These are phyloP conservation scores for Lasaia peninsularis DNA, from an alignment of 1,140 invertebrate species.

Conservation along the genomic window DNA sequence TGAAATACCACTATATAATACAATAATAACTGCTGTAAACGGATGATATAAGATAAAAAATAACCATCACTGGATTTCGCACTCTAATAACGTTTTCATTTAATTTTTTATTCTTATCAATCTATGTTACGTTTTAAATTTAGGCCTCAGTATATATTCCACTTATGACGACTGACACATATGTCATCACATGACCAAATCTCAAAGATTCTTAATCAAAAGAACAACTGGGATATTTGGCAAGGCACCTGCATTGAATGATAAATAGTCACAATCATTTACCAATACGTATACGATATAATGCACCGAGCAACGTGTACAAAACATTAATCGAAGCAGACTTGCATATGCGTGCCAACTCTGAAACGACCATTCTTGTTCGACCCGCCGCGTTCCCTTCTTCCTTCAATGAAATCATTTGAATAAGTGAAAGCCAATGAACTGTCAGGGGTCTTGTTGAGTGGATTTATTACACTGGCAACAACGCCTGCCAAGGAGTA, in stretches of 20 bases:
- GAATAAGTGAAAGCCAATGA: conserved; percentile 37
- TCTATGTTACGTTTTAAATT: not conserved
- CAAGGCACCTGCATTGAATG: conserved; percentile 32
- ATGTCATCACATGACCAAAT: conserved; percentile 31
- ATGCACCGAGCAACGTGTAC: conserved; percentile 31
- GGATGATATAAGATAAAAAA: no score
- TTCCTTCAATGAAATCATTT: conserved; percentile 19
- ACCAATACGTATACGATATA: conserved; percentile 36
- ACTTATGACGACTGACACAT: not conserved
- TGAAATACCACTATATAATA: no score
- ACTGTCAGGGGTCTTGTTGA: conserved; percentile 36
- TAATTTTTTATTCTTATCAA: no score
- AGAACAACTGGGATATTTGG: conserved; percentile 39
- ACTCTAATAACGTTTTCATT: no score
- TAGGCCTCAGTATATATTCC: not conserved
- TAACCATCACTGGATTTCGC: no score
- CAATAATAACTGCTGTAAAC: no score
- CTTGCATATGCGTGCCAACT: conserved; percentile 46
- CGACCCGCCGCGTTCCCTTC: conserved; percentile 35
- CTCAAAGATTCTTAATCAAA: conserved; percentile 31
- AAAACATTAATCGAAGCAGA: conserved; percentile 55
- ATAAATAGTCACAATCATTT: conserved; percentile 44
- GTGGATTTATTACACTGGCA: conserved; percentile 42
- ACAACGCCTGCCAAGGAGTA: conserved; percentile 47
- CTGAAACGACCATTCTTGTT: conserved; percentile 28